These are phyloP conservation scores for Patella depressa DNA, from an alignment of 2,888 invertebrate genomes.

Conservation along the genomic window DNA sequence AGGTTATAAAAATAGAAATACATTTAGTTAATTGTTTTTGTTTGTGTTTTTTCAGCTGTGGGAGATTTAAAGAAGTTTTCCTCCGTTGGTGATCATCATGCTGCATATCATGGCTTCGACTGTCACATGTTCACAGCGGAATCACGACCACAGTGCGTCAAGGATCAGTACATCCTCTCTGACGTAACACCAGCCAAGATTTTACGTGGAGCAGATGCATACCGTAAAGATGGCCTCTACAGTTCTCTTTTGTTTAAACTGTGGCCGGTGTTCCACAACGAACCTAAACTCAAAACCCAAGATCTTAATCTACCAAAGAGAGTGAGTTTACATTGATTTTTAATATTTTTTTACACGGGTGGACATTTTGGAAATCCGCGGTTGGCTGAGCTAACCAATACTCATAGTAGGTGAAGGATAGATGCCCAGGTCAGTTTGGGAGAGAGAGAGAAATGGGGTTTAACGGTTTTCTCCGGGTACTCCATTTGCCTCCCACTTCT, in stretches of 20 bases:
- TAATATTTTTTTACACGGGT: background rate
- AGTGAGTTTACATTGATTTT: constrained; percentile 21
- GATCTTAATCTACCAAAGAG: constrained; percentile 50
- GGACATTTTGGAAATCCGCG: too few species aligned
- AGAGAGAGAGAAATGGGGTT: too few species aligned
- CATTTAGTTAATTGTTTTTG: background rate
- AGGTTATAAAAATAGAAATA: too few species aligned
- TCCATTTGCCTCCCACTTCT: too few species aligned
- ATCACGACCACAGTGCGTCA: constrained; percentile 82
- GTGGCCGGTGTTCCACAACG: constrained; percentile 61
- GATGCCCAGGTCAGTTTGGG: background rate
- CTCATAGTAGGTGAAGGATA: too few species aligned
- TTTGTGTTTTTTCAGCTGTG: constrained; percentile 82
- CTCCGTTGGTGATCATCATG: constrained; percentile 74
- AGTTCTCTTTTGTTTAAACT: constrained; percentile 59
- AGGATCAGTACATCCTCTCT: constrained; percentile 84
- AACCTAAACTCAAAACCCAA: constrained; percentile 50
- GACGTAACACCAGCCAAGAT: constrained; percentile 71
- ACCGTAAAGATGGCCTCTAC: constrained; percentile 59
- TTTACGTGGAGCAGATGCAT: constrained; percentile 57
- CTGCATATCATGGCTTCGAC: constrained; percentile 79
- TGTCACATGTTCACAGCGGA: constrained; percentile 83
- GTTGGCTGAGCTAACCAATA: too few species aligned
- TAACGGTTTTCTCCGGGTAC: too few species aligned
- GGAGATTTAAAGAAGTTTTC: constrained; percentile 92